Conservation (phyloP, 2,113 vertebrate species). For the Apteryx mantelli region DNA sequence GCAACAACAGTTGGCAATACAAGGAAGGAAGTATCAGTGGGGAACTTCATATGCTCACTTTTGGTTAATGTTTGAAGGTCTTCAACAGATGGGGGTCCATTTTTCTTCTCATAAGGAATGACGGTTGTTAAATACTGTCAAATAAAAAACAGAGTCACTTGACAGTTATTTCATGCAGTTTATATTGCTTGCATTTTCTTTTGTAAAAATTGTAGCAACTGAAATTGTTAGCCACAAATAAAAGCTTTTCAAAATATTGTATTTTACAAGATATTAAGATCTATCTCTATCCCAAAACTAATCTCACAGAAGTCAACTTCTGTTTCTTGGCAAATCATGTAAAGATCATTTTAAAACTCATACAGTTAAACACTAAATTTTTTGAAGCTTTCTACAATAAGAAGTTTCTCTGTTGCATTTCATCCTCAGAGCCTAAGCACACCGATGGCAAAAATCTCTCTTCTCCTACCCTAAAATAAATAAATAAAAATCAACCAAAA, state of each 20-base stretch:
- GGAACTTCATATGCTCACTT: conserved; percentile 83
- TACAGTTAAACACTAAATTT: background rate
- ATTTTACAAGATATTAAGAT: background rate
- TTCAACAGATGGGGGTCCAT: conserved; percentile 89
- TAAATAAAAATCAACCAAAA: background rate
- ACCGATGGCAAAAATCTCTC: background rate
- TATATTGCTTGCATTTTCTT: background rate
- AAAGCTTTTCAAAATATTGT: background rate
- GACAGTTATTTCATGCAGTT: background rate
- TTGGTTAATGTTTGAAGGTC: conserved; percentile 98
- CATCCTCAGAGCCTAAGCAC: background rate
- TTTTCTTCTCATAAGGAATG: conserved; percentile 97
- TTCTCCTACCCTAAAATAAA: background rate
- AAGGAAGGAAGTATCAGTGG: background rate
- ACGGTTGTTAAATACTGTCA: conserved; percentile 97
- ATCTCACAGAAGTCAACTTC: background rate
- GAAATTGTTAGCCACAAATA: background rate
- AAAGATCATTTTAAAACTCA: background rate
- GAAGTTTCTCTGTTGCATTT: background rate
- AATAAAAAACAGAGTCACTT: conserved; percentile 47
- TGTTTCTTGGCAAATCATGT: background rate
- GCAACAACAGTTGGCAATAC: background rate
- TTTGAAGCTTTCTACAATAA: background rate
- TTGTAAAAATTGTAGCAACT: background rate
- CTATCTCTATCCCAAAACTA: background rate